Evolutionary conservation across 2,888 invertebrate genomes (phyloP).

Genomic region (Synergus laeviventris): DNA sequence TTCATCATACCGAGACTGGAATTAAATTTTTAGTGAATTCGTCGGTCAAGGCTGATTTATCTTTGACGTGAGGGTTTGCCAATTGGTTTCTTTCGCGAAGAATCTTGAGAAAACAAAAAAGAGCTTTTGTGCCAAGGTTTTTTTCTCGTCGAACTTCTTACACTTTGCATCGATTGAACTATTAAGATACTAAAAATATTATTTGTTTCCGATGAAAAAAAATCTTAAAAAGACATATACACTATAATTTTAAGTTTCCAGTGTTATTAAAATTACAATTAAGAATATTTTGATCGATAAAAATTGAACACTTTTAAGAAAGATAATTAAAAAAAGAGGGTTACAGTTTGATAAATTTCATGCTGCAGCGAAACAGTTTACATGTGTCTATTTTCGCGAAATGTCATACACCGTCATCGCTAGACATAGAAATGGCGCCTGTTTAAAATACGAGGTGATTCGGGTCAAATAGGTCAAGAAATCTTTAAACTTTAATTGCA

Average conservation of each 20-base stretch:
- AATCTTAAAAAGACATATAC: too few relatives aligned
- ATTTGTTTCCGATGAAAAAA: background rate
- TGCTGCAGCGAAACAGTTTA: background rate
- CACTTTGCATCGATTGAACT: background rate
- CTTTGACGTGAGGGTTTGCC: conserved; percentile 6
- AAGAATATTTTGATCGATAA: too few relatives aligned
- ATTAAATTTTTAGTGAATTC: background rate
- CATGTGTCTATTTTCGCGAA: conserved; percentile 57
- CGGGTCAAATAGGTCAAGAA: background rate
- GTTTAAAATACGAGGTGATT: conserved; percentile 42
- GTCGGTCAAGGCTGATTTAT: background rate
- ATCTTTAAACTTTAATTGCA: background rate
- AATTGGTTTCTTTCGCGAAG: conserved; percentile 4
- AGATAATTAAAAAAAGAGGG: background rate
- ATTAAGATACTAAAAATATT: background rate
- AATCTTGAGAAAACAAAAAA: conserved; percentile 38
- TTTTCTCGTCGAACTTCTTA: conserved; percentile 21
- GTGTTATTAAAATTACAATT: too few relatives aligned
- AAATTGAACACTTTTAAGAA: background rate
- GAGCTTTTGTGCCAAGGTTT: conserved; percentile 40
- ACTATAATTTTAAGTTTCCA: too few relatives aligned
- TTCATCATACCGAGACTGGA: background rate
- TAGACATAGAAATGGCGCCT: conserved; percentile 48
- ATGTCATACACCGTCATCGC: conserved; percentile 56
- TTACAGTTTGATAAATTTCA: background rate